Percentiles rank a stretch among this genome's conserved stretches.
phyloP scores from a whole-genome alignment of 1,140 invertebrate species.

The Drosophila serrata region DNA sequence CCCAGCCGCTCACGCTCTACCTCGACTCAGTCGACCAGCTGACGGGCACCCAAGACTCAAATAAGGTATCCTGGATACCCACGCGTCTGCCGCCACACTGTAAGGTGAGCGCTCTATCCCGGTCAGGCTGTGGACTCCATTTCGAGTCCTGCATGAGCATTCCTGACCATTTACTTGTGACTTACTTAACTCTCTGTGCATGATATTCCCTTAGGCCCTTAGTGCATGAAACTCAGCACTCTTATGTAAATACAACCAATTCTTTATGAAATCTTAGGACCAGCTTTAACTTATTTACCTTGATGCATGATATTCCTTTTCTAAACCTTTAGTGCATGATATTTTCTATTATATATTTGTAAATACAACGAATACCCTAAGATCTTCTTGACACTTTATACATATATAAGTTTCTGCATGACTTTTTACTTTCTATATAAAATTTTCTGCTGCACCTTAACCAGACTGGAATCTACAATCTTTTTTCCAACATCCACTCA shows the following conservation, averaged over 20 bases:
- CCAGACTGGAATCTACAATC: neutral
- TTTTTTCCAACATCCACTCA: no score
- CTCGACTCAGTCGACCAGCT: conserved; percentile 97
- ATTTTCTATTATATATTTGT: neutral
- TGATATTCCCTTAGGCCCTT: conserved; percentile 1
- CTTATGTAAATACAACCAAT: neutral
- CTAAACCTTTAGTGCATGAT: conserved; percentile 4
- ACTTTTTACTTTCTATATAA: conserved; percentile 3
- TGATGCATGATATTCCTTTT: neutral
- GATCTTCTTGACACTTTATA: conserved; percentile 17
- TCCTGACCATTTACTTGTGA: neutral
- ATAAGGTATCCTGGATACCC: conserved; percentile 98
- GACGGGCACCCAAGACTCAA: conserved; percentile 96
- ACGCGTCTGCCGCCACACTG: conserved; percentile 95
- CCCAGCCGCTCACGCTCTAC: conserved; percentile 95
- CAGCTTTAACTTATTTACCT: neutral
- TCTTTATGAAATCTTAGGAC: neutral
- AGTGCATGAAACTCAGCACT: conserved; percentile 16
- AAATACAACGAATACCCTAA: neutral
- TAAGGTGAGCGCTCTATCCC: conserved; percentile 88
- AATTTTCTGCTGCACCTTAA: neutral
- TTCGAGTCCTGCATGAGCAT: conserved; percentile 15
- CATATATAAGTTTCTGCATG: conserved; percentile 46
- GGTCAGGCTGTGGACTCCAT: conserved; percentile 24
- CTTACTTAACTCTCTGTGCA: conserved; percentile 17